These are phyloP conservation scores for Gobius niger DNA, from an alignment of 2,113 vertebrate genomes.

Conservation along the genomic window DNA sequence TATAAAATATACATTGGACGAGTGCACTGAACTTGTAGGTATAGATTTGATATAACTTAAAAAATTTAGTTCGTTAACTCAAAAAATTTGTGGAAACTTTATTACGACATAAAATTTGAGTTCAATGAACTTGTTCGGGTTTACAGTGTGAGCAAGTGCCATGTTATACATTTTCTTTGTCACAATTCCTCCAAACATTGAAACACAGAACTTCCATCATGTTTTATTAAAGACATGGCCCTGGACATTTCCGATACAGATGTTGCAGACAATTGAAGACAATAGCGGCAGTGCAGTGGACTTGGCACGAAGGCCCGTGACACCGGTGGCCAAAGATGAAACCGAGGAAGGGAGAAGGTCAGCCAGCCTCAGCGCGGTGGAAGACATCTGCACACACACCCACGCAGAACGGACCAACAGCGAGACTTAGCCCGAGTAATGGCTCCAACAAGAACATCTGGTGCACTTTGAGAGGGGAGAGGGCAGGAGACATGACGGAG, in stretches of 20 bases:
- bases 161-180: no score
- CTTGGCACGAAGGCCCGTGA: constrained; percentile 64
- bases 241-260: neutral
- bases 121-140: no score
- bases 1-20: no score
- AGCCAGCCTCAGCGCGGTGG: constrained; percentile 66
- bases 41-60: no score
- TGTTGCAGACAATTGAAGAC: neutral
- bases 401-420: constrained; percentile 47
- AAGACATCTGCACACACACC: constrained; percentile 68
- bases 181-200: no score
- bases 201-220: no score
- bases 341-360: constrained; percentile 66
- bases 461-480: constrained; percentile 69
- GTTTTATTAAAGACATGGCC: no score
- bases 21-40: no score
- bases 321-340: constrained; percentile 63
- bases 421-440: constrained; percentile 71
- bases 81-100: no score
- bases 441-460: constrained; percentile 68
- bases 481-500: constrained; percentile 42
- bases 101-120: no score
- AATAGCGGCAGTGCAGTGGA: constrained; percentile 52
- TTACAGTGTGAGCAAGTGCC: no score
- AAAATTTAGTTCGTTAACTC: no score